These are phyloP conservation scores for Chaunax sp. DNA, from an alignment of 2,797 vertebrate species.

Conservation along the genomic window DNA sequence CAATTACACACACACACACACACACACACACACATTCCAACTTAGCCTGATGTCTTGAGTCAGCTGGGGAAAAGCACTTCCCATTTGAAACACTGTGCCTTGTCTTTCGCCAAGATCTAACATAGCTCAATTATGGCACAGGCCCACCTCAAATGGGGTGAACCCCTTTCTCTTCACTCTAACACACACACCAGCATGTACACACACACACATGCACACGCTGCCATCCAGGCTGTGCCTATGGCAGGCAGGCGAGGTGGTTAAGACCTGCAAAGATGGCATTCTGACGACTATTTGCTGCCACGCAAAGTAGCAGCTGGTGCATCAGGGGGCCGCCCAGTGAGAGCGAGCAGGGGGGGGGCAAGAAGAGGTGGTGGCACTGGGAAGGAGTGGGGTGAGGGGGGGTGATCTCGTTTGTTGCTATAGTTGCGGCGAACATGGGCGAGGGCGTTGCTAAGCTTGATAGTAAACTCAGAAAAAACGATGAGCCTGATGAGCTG, in stretches of 20 bases:
- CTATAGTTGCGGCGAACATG: conserved; percentile 75
- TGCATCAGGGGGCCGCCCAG: conserved; percentile 72
- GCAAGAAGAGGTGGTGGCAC: conserved; percentile 54
- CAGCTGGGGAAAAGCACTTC: conserved; percentile 58
- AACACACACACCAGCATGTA: conserved; percentile 7
- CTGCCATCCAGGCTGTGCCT: conserved; percentile 63
- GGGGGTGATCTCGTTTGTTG: conserved; percentile 71
- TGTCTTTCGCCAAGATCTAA: conserved; percentile 64
- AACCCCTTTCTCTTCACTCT: conserved; percentile 25
- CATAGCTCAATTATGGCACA: conserved; percentile 78
- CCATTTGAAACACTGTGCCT: conserved; percentile 63
- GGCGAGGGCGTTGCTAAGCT: conserved; percentile 62
- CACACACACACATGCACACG: conserved; percentile 22
- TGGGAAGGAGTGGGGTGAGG: conserved; percentile 47
- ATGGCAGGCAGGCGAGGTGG: conserved; percentile 71
- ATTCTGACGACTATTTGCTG: conserved; percentile 84
- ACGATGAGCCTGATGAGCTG: conserved; percentile 31
- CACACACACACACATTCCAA: conserved; percentile 37
- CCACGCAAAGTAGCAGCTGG: conserved; percentile 84
- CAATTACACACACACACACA: conserved; percentile 7
- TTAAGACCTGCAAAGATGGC: conserved; percentile 75
- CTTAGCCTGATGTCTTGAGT: conserved; percentile 70
- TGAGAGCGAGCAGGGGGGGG: conserved; percentile 61
- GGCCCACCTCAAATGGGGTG: conserved; percentile 59
- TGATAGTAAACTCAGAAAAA: conserved; percentile 48